Evolutionary conservation across 2,888 invertebrate genomes (phyloP).

Genomic region (Phyllotreta cruciferae): DNA sequence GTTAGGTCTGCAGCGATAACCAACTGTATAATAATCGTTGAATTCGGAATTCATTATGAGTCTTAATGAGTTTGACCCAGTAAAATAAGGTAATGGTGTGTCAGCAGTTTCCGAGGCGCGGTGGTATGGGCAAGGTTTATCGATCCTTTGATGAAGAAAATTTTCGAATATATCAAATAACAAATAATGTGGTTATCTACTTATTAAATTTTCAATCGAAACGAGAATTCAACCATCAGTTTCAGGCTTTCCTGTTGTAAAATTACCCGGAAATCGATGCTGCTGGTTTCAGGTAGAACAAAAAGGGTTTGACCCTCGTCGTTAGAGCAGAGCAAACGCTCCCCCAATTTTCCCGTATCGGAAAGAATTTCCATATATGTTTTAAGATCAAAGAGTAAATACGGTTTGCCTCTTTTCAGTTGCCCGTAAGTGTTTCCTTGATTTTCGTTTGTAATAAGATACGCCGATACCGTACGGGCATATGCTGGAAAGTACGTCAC

Average conservation of each 20-base stretch:
- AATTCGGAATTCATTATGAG: slow-evolving; percentile 10
- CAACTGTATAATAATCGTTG: slow-evolving; percentile 10
- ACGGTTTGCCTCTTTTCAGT: slow-evolving; percentile 14
- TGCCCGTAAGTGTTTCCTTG: neutral
- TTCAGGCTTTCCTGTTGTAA: too few species aligned
- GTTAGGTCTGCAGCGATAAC: neutral
- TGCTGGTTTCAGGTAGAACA: too few species aligned
- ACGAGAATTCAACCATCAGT: too few species aligned
- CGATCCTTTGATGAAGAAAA: too few species aligned
- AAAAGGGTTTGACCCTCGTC: too few species aligned
- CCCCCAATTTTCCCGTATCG: slow-evolving; percentile 16
- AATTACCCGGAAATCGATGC: too few species aligned
- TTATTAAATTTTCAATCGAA: too few species aligned
- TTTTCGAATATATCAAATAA: too few species aligned
- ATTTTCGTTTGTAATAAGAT: slow-evolving; percentile 5
- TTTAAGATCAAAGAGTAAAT: slow-evolving; percentile 21
- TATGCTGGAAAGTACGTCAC: too few species aligned
- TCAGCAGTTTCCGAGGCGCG: neutral
- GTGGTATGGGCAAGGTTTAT: too few species aligned
- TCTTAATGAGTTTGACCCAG: slow-evolving; percentile 16
- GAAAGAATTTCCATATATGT: slow-evolving; percentile 22
- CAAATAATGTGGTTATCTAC: too few species aligned
- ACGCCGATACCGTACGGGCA: slow-evolving; percentile 3
- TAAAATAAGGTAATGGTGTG: slow-evolving; percentile 2
- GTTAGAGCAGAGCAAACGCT: neutral